phyloP scores from a whole-genome alignment of 2,888 invertebrate species.

The Eupithecia inturbata region DNA sequence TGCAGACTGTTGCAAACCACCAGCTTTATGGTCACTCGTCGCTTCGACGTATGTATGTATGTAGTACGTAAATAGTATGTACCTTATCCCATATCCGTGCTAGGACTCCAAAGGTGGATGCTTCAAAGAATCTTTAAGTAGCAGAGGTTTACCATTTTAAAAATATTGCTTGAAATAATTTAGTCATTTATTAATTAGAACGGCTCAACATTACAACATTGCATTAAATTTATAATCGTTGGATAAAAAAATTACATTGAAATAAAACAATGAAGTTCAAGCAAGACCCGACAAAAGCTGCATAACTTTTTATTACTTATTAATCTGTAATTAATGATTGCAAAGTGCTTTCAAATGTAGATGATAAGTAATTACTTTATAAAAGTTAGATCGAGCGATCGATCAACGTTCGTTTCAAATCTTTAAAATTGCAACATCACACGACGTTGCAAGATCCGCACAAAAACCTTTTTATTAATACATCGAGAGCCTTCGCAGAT shows the following conservation, averaged over 20 bases:
- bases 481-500: slow-evolving; percentile 37
- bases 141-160: background rate
- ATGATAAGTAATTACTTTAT: slow-evolving; percentile 15
- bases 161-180: too few species aligned
- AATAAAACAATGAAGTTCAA: background rate
- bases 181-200: background rate
- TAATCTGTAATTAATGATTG: slow-evolving; percentile 15
- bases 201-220: background rate
- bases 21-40: too few species aligned
- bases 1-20: too few species aligned
- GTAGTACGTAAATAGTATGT: too few species aligned
- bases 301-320: background rate
- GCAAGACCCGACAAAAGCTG: background rate
- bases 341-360: slow-evolving; percentile 24
- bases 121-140: too few species aligned
- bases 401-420: slow-evolving; percentile 31
- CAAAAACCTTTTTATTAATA: slow-evolving; percentile 42
- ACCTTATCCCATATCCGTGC: too few species aligned
- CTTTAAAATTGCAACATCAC: slow-evolving; percentile 34
- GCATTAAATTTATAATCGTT: too few species aligned
- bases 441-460: slow-evolving; percentile 26
- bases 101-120: too few species aligned
- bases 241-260: background rate
- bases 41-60: too few species aligned
- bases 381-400: slow-evolving; percentile 20